These are phyloP conservation scores for Agrochola lota DNA, from an alignment of 2,888 invertebrate genomes.

Conservation along the genomic window DNA sequence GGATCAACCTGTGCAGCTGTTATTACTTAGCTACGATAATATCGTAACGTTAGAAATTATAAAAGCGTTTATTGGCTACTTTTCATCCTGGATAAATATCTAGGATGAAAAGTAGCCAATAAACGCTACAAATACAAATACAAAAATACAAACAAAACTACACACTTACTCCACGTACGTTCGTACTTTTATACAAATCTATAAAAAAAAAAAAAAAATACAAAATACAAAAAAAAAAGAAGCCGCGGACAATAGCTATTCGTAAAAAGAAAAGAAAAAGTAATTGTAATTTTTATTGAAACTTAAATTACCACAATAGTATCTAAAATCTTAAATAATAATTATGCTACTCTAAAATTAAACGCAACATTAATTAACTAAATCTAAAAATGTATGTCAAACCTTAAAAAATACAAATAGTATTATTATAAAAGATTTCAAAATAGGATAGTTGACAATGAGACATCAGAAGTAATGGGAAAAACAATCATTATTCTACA, in stretches of 20 bases:
- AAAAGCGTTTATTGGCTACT: too few relatives aligned
- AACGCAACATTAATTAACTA: background rate
- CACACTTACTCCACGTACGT: too few relatives aligned
- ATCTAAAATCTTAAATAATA: background rate
- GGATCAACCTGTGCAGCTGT: too few relatives aligned
- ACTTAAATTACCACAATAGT: background rate
- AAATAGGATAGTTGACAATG: background rate
- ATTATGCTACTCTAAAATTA: background rate
- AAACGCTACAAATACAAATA: too few relatives aligned
- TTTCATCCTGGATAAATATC: too few relatives aligned
- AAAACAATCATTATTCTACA: too few relatives aligned
- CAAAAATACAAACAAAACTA: too few relatives aligned
- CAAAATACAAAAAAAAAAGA: background rate
- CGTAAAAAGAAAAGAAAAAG: background rate
- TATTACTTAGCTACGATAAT: too few relatives aligned
- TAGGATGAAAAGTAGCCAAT: too few relatives aligned
- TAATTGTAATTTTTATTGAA: background rate
- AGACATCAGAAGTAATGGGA: background rate
- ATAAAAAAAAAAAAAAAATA: too few relatives aligned
- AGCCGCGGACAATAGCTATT: background rate
- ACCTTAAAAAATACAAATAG: background rate
- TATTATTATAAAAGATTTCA: background rate
- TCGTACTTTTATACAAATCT: too few relatives aligned
- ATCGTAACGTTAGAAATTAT: too few relatives aligned
- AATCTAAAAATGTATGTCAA: background rate